Evolutionary conservation across 1,140 invertebrate species (phyloP), one percentile per base, ranked within the genome.

Genomic region (Drosophila parabipectinata): DNA sequence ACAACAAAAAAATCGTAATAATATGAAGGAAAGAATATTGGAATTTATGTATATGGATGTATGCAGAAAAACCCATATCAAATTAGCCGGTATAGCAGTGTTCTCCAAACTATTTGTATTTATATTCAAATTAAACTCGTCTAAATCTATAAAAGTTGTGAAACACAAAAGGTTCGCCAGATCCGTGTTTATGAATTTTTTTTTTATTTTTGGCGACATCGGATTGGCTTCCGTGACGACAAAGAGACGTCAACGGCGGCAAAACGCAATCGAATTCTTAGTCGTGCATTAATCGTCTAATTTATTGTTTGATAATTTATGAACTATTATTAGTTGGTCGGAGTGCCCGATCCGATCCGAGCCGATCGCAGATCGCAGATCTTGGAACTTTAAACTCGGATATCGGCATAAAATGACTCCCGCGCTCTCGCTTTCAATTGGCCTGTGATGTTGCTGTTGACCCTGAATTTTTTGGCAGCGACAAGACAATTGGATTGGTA

Each of bases 251-350:
- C 44, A 69, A 18, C 45, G 79, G 64, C 83, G 83, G 83, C 84
- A 73, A 88, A 88, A 66, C 83, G 83, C 83, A 83, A 88, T 88
- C 79, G 76, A 88, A 88, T 88, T 79, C 85, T 83, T 88, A 79
- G 80, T 57, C 77, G 79, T 88, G 84, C 83, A 88, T 88, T 88
- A 88, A 88, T 88, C 83, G 83, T 81, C 83, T 88, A 88, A 88
- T 88, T 88, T 88, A 88, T 88, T 79, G 83, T 83, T 88, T 79
- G 78, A 89, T 88, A 83, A 88, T 88, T 88, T 88, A 88, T 88
- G 76, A 77, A 87, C 83, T 88, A 87, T 83, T 83, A 83, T 74
- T 77, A 83, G 79, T 83, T 72, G 55, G 57, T 84, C 76, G 24
- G 18, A 14, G 12, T 44, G 41, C 39, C 48, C 21, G 15, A n/a